phyloP scores from a whole-genome alignment of 1,140 invertebrate species.

The Chlorops oryzae region DNA sequence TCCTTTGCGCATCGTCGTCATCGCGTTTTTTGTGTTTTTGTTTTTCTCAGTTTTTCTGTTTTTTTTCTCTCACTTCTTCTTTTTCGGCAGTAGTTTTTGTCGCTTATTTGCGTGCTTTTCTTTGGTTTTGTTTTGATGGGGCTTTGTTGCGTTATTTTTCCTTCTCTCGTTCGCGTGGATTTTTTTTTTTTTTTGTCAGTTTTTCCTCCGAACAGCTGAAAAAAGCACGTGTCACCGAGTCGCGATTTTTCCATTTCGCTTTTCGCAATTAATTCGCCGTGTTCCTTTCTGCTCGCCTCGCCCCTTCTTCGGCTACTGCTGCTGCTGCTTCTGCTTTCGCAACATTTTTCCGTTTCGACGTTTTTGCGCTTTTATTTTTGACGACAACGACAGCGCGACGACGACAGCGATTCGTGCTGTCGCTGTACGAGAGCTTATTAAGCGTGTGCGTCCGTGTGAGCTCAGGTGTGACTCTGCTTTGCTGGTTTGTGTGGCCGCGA shows the following conservation, averaged over 20 bases:
- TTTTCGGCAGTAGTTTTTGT: not conserved
- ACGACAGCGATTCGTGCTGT: too few relatives aligned
- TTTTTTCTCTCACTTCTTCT: slow-evolving; percentile 5
- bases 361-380: not conserved
- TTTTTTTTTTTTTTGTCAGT: slow-evolving; percentile 26
- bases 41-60: not conserved
- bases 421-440: too few relatives aligned
- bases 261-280: slow-evolving; percentile 20
- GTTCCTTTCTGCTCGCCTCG: slow-evolving; percentile 3
- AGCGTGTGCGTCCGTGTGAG: too few relatives aligned
- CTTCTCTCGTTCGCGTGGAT: slow-evolving; percentile 39
- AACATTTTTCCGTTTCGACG: not conserved
- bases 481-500: not conserved
- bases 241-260: slow-evolving; percentile 30
- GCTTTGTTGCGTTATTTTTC: slow-evolving; percentile 1
- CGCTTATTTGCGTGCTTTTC: not conserved
- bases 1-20: not conserved
- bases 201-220: slow-evolving; percentile 33
- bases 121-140: slow-evolving; percentile 4
- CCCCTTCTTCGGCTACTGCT: slow-evolving; percentile 13
- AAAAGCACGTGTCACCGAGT: slow-evolving; percentile 45
- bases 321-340: slow-evolving; percentile 5
- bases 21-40: not conserved
- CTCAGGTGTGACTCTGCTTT: too few relatives aligned
- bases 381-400: too few relatives aligned